phyloP scores from a whole-genome alignment of 2,888 invertebrate species.

The Thalpophila matura region DNA sequence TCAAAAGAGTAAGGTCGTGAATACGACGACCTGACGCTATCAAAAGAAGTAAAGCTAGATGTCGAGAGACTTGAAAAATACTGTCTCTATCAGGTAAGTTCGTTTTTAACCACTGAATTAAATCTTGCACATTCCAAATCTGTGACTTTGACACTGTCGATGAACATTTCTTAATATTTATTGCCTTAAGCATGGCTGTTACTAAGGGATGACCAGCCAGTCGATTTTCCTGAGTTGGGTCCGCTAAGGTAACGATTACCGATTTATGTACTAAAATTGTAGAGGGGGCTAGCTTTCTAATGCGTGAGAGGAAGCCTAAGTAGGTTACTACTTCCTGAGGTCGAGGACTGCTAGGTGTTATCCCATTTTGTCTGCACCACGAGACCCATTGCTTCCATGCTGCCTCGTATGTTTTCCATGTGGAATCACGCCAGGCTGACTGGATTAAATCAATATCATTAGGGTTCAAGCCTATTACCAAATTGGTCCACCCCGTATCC shows the following conservation, averaged over 20 bases:
- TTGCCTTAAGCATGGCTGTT: slow-evolving; percentile 3
- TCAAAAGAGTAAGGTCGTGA: slow-evolving; percentile 15
- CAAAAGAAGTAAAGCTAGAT: slow-evolving; percentile 17
- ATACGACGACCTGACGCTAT: slow-evolving; percentile 21
- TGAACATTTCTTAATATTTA: neutral
- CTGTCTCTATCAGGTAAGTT: slow-evolving; percentile 3
- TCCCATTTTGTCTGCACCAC: slow-evolving; percentile 46
- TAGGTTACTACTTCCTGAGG: slow-evolving; percentile 40
- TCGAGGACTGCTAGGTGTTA: slow-evolving; percentile 33
- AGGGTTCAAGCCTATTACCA: neutral
- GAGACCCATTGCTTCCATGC: slow-evolving; percentile 50
- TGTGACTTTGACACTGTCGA: neutral
- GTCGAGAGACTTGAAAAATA: slow-evolving; percentile 21
- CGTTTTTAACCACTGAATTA: neutral
- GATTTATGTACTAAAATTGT: slow-evolving; percentile 55
- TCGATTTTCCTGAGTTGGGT: slow-evolving; percentile 14
- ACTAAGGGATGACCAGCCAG: slow-evolving; percentile 8
- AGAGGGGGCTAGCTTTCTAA: slow-evolving; percentile 29
- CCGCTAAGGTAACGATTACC: slow-evolving; percentile 32
- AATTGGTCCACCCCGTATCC: slow-evolving; percentile 15
- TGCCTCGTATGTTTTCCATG: slow-evolving; percentile 37
- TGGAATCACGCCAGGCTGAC: slow-evolving; percentile 47
- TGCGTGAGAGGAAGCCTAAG: slow-evolving; percentile 16
- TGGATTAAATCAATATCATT: slow-evolving; percentile 21
- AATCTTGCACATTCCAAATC: slow-evolving; percentile 20